phyloP scores from a whole-genome alignment of 2,888 invertebrate genomes.

The Metalampra italica region DNA sequence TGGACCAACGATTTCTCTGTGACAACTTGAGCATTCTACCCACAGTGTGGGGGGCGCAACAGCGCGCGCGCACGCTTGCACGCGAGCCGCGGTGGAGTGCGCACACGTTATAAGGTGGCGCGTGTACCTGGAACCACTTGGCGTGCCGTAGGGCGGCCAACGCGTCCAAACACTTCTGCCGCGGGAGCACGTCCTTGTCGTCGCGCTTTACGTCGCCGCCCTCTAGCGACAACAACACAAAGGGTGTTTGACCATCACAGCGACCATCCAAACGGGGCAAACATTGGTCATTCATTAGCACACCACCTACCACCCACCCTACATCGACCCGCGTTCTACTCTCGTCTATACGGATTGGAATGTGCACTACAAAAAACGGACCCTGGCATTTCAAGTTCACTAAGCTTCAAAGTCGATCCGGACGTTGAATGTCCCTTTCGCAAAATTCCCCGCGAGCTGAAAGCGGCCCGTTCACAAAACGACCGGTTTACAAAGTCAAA shows the following conservation, averaged over 20 bases:
- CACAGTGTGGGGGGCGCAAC: neutral
- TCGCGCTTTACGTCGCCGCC: conserved; percentile 83
- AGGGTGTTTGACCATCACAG: conserved; percentile 88
- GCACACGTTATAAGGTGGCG: conserved; percentile 66
- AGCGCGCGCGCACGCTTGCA: neutral
- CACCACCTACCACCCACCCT: neutral
- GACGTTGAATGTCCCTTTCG: too few species aligned
- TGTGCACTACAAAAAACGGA: neutral
- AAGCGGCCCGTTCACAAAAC: too few species aligned
- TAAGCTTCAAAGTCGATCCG: too few species aligned
- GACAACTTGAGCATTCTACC: too few species aligned
- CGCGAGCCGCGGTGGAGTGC: conserved; percentile 39
- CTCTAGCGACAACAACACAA: conserved; percentile 79
- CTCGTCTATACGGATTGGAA: neutral
- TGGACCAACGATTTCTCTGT: too few species aligned
- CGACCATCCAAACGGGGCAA: conserved; percentile 73
- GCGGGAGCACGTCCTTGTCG: conserved; percentile 97
- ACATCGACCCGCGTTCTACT: too few species aligned
- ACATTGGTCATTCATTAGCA: conserved; percentile 34
- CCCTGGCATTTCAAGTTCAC: neutral
- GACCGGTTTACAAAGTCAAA: too few species aligned
- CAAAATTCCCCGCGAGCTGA: too few species aligned
- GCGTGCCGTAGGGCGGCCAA: conserved; percentile 99
- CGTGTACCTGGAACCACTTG: conserved; percentile 99
- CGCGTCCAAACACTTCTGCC: conserved; percentile 99